These are phyloP conservation scores for Tragopan temminckii DNA, from an alignment of 2,797 vertebrate species.

Conservation along the genomic window DNA sequence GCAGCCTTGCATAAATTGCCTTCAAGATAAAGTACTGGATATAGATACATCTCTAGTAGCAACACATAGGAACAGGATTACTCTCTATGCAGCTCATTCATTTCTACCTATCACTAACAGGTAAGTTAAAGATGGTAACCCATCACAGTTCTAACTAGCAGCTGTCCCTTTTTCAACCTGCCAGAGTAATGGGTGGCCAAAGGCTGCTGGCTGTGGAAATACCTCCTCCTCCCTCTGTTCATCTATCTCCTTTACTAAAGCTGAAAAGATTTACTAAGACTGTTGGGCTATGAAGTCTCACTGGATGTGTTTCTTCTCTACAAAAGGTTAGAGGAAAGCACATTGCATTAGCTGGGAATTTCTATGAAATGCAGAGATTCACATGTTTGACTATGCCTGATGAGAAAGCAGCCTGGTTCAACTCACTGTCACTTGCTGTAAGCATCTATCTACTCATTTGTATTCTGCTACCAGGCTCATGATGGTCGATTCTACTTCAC, in stretches of 20 bases:
- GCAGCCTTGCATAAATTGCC: not conserved
- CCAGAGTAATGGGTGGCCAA: not conserved
- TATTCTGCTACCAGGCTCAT: not conserved
- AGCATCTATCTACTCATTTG: not conserved
- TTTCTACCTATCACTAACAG: not conserved
- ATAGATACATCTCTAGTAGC: accelerated
- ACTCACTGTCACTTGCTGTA: not conserved
- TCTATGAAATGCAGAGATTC: not conserved
- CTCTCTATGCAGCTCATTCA: not conserved
- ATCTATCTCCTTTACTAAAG: not conserved
- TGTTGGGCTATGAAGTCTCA: not conserved
- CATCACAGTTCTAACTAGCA: not conserved
- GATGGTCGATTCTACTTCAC: not conserved
- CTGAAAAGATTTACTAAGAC: not conserved
- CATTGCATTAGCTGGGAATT: not conserved
- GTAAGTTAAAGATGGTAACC: not conserved
- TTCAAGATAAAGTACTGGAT: not conserved
- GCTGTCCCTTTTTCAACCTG: not conserved
- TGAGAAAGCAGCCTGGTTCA: not conserved
- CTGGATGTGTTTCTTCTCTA: not conserved
- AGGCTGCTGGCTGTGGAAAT: not conserved
- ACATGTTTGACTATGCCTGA: not conserved
- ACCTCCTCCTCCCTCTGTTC: not conserved
- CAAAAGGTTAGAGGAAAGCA: not conserved
- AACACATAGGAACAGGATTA: not conserved